phyloP scores from a whole-genome alignment of 2,113 vertebrate species.

The Anthoscopus minutus region DNA sequence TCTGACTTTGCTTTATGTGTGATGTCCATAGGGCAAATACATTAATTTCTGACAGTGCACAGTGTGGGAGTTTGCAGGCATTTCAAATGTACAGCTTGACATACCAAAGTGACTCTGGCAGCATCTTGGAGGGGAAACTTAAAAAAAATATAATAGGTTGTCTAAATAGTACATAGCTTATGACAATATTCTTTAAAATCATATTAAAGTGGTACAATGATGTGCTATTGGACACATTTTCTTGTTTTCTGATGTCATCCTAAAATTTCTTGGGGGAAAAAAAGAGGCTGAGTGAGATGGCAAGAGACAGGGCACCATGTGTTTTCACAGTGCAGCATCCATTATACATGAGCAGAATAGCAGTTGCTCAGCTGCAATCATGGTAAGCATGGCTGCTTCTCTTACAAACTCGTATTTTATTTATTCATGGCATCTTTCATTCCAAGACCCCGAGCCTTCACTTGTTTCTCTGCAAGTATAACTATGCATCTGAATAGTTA shows the following conservation, averaged over 20 bases:
- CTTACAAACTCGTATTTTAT: slow-evolving; percentile 20
- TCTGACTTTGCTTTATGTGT: not conserved
- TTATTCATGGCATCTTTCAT: slow-evolving; percentile 12
- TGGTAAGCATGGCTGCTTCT: slow-evolving; percentile 7
- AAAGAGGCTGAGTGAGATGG: not conserved
- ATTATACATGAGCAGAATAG: slow-evolving; percentile 45
- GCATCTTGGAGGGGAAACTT: not conserved
- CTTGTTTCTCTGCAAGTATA: not conserved
- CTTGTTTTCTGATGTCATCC: not conserved
- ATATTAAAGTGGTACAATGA: not conserved
- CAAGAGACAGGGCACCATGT: not conserved
- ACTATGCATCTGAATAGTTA: not conserved
- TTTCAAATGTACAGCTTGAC: not conserved
- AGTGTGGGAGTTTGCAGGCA: not conserved
- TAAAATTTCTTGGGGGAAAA: not conserved
- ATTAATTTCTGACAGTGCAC: not conserved
- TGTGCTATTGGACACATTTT: not conserved
- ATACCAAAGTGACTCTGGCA: not conserved
- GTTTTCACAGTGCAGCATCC: not conserved
- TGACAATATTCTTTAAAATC: not conserved
- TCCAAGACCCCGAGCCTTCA: not conserved
- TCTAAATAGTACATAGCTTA: not conserved
- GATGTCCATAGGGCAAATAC: not conserved
- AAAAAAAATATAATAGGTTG: not conserved
- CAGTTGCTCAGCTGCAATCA: not conserved